Evolutionary conservation across 2,113 vertebrate genomes (phyloP), one percentile per base, ranked within the genome.

Genomic region (Brachionichthys hirsutus): DNA sequence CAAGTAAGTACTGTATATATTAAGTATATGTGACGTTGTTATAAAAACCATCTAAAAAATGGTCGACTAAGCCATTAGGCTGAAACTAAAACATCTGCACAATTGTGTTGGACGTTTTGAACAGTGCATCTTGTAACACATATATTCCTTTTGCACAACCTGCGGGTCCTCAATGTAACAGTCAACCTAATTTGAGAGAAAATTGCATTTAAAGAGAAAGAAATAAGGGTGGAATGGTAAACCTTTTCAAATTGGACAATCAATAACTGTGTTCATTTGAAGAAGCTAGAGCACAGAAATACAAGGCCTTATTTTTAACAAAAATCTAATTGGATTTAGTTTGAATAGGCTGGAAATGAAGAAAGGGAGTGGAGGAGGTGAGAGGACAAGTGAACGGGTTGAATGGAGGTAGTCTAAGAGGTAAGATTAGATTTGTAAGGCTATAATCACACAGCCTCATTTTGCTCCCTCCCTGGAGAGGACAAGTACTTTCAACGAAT

Each of bases 311-410:
- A 74, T 71, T 82, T 85, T 84, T 65, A 86, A 84, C 59, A 65
- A 54, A 67, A 78, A 84, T 81, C 80, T 87, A 87, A 89, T 84
- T 87, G 76, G 73, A 85, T 89, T 88, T 86, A 79, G 72, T 40
- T 51, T 60, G 66, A 82, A 72, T 81, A 56, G 62, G 68, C 52
- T 56, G 51, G 53, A 75, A 77, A 70, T 55, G 54, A 81, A n/a
- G n/a, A 73, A 10, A 43, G 73, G 52, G 59, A 65, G 70, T 68
- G 76, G 58, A 59, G 59, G 59, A 12, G 36, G 36, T 12, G 2
- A 38, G 36, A 38, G 36, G 36, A 38, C 10, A 12, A 22, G 36
- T n/a, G 35, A 11, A 42, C 19, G 30, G 58, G 62, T 56, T 52
- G 70, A 58, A 67, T 49, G 61, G 63, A 4, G n/a, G 67, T 57